Evolutionary conservation across 2,888 invertebrate species (phyloP).

Genomic region (Smittia aterrima): DNA sequence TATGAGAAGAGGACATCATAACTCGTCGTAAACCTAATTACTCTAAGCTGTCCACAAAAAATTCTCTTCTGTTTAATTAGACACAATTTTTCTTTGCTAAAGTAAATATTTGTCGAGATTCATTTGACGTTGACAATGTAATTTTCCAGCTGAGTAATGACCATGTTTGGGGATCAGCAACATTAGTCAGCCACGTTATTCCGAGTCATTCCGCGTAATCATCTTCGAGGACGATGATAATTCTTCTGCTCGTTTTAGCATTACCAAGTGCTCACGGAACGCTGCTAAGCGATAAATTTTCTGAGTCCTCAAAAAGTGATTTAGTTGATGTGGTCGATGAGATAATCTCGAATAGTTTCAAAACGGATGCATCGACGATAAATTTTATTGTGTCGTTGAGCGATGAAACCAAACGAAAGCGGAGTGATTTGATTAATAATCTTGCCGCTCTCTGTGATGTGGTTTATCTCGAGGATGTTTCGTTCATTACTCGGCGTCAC

Average conservation of each 20-base stretch:
- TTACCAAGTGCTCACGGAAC: neutral
- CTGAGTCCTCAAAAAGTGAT: neutral
- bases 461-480: neutral
- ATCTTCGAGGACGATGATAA: neutral
- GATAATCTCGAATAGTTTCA: conserved; percentile 5
- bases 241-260: neutral
- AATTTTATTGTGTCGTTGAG: conserved; percentile 26
- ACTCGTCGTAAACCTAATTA: no score
- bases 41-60: neutral
- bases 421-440: conserved; percentile 17
- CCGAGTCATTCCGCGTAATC: neutral
- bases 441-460: neutral
- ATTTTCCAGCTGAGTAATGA: neutral
- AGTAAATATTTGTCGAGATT: conserved; percentile 10
- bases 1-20: no score
- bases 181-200: neutral
- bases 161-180: neutral
- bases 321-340: conserved; percentile 3
- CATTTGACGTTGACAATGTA: neutral
- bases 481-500: neutral
- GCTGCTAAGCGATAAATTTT: neutral
- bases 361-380: neutral
- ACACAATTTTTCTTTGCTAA: neutral
- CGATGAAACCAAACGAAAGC: conserved; percentile 8
- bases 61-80: neutral